Evolutionary conservation across 2,113 vertebrate genomes (phyloP).

Genomic region (Pteropus alecto): DNA sequence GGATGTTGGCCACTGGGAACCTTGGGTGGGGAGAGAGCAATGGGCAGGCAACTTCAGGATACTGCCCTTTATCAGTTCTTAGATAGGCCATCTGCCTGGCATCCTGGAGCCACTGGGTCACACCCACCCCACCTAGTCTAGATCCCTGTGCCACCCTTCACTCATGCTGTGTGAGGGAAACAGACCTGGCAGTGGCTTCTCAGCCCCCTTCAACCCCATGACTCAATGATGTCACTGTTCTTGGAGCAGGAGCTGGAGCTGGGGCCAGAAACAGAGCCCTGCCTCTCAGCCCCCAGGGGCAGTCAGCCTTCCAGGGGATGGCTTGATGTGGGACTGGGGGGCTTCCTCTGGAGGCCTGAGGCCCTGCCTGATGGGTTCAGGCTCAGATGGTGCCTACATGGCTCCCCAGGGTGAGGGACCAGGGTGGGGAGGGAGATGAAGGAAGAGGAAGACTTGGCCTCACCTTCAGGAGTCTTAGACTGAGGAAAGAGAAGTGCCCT

Average conservation of each 20-base stretch:
- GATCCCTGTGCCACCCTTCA: background rate
- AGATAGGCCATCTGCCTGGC: background rate
- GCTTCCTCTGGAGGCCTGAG: background rate
- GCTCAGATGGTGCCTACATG: background rate
- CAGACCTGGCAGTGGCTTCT: background rate
- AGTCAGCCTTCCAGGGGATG: background rate
- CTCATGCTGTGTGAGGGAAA: background rate
- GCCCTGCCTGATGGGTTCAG: background rate
- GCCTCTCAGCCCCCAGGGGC: background rate
- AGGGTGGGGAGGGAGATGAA: background rate
- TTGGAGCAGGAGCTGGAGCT: background rate
- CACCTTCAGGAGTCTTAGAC: background rate
- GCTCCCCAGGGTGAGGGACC: background rate
- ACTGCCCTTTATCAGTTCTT: background rate
- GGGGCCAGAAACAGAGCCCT: background rate
- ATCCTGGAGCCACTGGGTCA: background rate
- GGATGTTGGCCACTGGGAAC: background rate
- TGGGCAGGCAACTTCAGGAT: background rate
- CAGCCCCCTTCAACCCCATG: background rate
- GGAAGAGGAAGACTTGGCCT: background rate
- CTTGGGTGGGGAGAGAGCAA: background rate
- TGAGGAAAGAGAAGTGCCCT: background rate
- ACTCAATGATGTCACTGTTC: background rate
- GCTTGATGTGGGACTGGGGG: background rate
- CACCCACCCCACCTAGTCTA: background rate